Conservation (phyloP, 2,113 vertebrate genomes). For the Anthoscopus minutus region DNA sequence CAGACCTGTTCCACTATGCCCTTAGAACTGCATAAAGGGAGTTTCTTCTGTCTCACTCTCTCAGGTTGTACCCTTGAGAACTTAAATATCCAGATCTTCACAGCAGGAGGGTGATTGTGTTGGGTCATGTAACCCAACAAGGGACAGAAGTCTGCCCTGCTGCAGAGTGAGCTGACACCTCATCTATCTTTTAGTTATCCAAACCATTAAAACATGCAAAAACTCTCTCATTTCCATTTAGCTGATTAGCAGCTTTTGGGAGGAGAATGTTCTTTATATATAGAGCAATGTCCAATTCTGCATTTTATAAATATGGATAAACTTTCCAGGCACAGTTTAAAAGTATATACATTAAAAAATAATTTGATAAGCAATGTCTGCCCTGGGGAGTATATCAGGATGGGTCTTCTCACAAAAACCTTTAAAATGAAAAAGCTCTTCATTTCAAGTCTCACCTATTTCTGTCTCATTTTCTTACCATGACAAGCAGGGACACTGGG, state of each 20-base stretch:
- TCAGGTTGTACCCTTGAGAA: not conserved
- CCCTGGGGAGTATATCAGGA: not conserved
- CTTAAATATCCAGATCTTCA: not conserved
- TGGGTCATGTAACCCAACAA: not conserved
- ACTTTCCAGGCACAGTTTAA: not conserved
- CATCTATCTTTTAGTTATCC: not conserved
- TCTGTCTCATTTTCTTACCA: not conserved
- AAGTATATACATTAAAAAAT: not conserved
- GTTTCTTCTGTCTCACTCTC: not conserved
- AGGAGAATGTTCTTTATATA: not conserved
- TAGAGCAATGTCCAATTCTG: not conserved
- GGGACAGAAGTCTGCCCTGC: not conserved
- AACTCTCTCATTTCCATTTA: not conserved
- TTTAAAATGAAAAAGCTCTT: not conserved
- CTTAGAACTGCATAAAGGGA: not conserved
- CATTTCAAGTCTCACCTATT: not conserved
- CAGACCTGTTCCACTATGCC: not conserved
- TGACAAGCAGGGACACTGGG: not conserved
- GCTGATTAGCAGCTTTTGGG: not conserved
- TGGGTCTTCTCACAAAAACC: not conserved
- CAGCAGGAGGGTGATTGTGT: accelerated
- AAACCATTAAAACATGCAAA: not conserved
- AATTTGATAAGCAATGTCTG: not conserved
- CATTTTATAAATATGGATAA: not conserved
- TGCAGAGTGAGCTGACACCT: not conserved